Evolutionary conservation across 2,797 vertebrate species (phyloP).

Genomic region (Onychomys leucogaster): DNA sequence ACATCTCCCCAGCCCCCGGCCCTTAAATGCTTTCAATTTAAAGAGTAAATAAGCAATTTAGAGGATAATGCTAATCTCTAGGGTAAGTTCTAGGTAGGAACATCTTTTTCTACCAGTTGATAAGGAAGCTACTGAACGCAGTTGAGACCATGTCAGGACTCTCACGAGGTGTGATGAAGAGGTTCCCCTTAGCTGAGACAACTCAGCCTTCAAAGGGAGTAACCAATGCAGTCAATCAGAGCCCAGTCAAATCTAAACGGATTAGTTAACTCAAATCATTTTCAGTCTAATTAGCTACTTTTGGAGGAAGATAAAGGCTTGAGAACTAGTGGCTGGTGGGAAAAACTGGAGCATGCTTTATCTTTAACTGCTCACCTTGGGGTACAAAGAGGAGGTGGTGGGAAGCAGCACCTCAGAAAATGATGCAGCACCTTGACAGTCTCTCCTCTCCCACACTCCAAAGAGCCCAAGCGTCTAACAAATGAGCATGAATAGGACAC

Average conservation of each 20-base stretch:
- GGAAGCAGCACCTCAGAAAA: not conserved
- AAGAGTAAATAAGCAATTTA: slow-evolving; percentile 10
- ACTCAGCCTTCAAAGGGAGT: slow-evolving; percentile 14
- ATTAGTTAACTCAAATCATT: slow-evolving; percentile 36
- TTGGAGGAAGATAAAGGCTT: not conserved
- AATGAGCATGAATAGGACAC: not conserved
- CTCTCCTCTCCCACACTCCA: not conserved
- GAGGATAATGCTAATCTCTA: not conserved
- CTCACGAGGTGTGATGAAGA: not conserved
- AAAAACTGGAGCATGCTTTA: slow-evolving; percentile 6
- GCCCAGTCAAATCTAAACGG: slow-evolving; percentile 29
- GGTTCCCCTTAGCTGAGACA: not conserved
- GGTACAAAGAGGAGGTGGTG: not conserved
- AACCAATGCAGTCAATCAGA: not conserved
- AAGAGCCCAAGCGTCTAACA: not conserved
- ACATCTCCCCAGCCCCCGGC: not conserved
- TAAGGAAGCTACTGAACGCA: slow-evolving; percentile 33
- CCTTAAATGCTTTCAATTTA: not conserved
- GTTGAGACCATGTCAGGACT: not conserved
- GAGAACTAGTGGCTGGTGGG: not conserved
- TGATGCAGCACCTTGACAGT: not conserved
- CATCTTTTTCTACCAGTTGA: not conserved
- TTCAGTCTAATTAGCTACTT: slow-evolving; percentile 51
- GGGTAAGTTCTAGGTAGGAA: not conserved
- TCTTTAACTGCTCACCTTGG: not conserved